These are phyloP conservation scores for Chaetodon trifasciatus DNA, from an alignment of 2,797 vertebrate genomes.

Conservation along the genomic window DNA sequence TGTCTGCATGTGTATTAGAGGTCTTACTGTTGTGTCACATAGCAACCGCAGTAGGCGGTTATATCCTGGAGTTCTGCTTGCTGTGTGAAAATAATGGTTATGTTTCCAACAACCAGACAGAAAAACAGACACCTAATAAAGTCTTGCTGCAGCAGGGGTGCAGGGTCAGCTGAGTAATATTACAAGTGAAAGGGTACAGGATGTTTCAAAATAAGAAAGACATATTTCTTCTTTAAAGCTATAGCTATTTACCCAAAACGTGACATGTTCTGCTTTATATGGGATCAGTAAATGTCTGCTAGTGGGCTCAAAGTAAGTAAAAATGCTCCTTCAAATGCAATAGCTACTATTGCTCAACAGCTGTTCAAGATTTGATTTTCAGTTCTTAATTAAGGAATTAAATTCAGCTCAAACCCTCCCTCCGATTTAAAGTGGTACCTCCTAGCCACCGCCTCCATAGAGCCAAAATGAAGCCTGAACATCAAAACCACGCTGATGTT, in stretches of 20 bases:
- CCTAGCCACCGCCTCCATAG: too few species aligned
- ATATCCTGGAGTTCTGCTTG: conserved; percentile 23
- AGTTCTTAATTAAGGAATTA: background rate
- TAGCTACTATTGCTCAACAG: background rate
- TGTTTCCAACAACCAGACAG: conserved; percentile 40
- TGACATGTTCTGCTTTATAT: background rate
- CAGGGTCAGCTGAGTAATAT: conserved; percentile 41
- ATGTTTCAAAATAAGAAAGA: conserved; percentile 24
- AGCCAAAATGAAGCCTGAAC: background rate
- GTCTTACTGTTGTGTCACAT: conserved; percentile 51
- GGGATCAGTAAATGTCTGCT: background rate
- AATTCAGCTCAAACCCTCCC: background rate
- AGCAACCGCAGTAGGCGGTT: conserved; percentile 26
- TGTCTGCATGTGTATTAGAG: conserved; percentile 3
- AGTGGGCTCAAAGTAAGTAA: background rate
- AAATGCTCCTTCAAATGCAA: background rate
- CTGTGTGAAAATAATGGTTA: conserved; percentile 26
- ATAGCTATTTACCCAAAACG: background rate
- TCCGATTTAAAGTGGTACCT: background rate
- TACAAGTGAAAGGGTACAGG: conserved; percentile 21
- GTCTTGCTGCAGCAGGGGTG: conserved; percentile 34
- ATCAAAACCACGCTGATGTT: background rate
- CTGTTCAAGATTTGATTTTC: background rate
- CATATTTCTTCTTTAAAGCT: background rate
- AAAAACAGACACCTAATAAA: conserved; percentile 50